These are phyloP conservation scores for Mesopsocus fuscifrons DNA, from an alignment of 2,888 invertebrate species.

Conservation along the genomic window DNA sequence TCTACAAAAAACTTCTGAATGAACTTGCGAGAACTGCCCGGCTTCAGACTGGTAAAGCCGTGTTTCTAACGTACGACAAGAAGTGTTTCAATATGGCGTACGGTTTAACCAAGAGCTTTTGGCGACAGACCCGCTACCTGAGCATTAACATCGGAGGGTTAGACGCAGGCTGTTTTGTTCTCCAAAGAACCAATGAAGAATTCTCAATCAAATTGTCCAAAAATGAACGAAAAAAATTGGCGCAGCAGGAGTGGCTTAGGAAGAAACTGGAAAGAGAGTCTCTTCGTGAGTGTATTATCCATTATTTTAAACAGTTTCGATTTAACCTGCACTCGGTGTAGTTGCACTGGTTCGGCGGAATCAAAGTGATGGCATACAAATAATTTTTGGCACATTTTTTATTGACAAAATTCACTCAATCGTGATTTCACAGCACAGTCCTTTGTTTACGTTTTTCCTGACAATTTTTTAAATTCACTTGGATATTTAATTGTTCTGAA, in stretches of 20 bases:
- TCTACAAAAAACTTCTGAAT: conserved; percentile 29
- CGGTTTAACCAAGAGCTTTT: conserved; percentile 16
- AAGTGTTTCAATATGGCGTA: conserved; percentile 17
- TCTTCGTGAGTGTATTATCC: too few relatives aligned
- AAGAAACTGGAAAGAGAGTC: neutral
- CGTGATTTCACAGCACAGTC: too few relatives aligned
- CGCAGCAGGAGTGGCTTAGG: neutral
- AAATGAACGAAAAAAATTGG: neutral
- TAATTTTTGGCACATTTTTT: too few relatives aligned
- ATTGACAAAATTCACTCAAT: too few relatives aligned
- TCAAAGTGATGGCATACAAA: too few relatives aligned
- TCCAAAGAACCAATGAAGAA: conserved; percentile 16
- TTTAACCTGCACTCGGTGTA: too few relatives aligned
- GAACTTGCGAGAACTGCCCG: conserved; percentile 30
- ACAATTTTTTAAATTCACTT: too few relatives aligned
- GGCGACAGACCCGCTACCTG: conserved; percentile 19
- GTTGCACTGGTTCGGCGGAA: too few relatives aligned
- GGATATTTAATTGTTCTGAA: too few relatives aligned
- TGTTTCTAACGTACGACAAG: conserved; percentile 29
- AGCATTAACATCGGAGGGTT: conserved; percentile 24
- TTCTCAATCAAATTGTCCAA: conserved; percentile 5
- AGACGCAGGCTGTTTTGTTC: conserved; percentile 21
- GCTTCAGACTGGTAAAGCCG: conserved; percentile 28
- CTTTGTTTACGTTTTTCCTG: too few relatives aligned
- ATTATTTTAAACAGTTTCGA: too few relatives aligned